Base-by-base conservation (phyloP, 2,797 vertebrate species). In the Heterohyrax brucei region DNA sequence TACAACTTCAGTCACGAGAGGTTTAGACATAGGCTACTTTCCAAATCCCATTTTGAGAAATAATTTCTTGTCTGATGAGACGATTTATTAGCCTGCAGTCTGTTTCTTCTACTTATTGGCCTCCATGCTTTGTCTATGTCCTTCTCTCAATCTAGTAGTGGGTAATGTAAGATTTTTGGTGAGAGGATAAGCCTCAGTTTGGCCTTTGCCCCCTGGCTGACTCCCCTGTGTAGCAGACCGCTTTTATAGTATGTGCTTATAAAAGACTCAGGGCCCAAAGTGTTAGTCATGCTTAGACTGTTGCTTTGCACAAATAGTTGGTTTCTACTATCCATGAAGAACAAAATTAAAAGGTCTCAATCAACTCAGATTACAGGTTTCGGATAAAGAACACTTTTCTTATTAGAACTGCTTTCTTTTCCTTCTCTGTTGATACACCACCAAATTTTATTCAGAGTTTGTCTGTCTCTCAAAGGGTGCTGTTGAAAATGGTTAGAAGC, bases 21-120 rank as follows among this genome's bases (percentile, higher is more conserved):
- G 10, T 53, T 93, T 96, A 79, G 66, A 79, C 86, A 84, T 19
- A 92, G 89, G 91, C 89, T 95, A 28, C 72, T 89, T 94, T 96
- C 85, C 91, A 95, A 87, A 82, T 78, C 21, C n/a, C 39, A 80
- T 62, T 26, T 90, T 72, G 62, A 96, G 53, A 87, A 92, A 72
- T 66, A 5, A 82, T 94, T 91, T 94, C 28, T 73, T 44, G 33
- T 73, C 68, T 89, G 92, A 95, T 92, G 84, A 84, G 19, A 21
- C n/a, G 80, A 83, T 88, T 93, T 94, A 72, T 68, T 91, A 70
- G 53, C 6, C n/a, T 62, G 59, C 90, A 62, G 13, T 59, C 76
- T 82, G 30, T 83, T 88, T 87, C 28, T 82, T 87, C 77, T 72
- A 70, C 75, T 61, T 53, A 72, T 22, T 59, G 89, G n/a, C 3